These are phyloP conservation scores for Limulus polyphemus DNA, from an alignment of 2,888 invertebrate genomes.

Conservation along the genomic window DNA sequence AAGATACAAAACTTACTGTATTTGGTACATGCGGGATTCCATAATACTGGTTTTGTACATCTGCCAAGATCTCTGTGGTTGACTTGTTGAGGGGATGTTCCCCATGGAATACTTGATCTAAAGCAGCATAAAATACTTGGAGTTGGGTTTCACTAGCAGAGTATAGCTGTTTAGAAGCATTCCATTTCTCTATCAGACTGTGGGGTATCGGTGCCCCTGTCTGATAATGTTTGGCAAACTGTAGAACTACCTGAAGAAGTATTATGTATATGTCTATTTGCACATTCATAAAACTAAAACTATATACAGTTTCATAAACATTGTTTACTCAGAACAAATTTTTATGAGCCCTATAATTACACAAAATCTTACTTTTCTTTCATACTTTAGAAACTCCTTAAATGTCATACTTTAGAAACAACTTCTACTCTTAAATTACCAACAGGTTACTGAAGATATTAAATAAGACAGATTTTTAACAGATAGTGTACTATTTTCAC, in stretches of 20 bases:
- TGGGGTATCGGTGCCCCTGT: constrained; percentile 72
- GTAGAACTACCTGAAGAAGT: constrained; percentile 52
- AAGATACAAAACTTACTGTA: constrained; percentile 48
- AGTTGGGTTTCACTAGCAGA: constrained; percentile 76
- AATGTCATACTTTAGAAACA: no score
- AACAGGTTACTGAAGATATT: no score
- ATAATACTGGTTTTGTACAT: constrained; percentile 69
- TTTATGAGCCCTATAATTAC: no score
- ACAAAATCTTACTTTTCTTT: no score
- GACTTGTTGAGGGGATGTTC: constrained; percentile 40
- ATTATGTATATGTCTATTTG: no score
- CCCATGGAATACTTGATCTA: constrained; percentile 82
- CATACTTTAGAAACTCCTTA: no score
- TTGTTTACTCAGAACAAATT: no score
- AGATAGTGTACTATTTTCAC: no score
- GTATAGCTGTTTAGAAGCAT: constrained; percentile 73
- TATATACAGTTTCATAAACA: no score
- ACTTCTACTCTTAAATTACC: no score
- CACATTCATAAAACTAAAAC: no score
- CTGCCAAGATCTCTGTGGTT: constrained; percentile 60
- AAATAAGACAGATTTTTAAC: no score
- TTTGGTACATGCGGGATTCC: constrained; percentile 71
- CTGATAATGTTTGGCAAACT: constrained; percentile 80
- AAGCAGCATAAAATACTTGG: constrained; percentile 77
- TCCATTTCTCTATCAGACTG: constrained; percentile 61